Evolutionary conservation across 2,888 invertebrate genomes (phyloP).

Genomic region (Dendrolimus pini): DNA sequence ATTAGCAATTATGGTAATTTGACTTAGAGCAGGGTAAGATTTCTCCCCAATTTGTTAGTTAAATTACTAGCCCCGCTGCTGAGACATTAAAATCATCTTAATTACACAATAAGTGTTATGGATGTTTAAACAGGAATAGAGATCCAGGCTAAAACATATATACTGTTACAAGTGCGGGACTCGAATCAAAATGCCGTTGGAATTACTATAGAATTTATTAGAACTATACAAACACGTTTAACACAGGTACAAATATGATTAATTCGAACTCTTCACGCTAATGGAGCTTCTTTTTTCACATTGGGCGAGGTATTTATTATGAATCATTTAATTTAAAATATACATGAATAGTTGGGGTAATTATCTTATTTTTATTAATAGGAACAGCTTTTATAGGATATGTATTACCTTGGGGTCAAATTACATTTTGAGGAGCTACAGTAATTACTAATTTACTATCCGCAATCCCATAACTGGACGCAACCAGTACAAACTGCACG

Average conservation of each 20-base stretch:
- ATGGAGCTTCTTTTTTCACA: conserved; percentile 85
- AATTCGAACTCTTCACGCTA: conserved; percentile 80
- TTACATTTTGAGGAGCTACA: conserved; percentile 88
- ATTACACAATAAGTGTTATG: neutral
- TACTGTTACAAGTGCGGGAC: too few relatives aligned
- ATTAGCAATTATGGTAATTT: conserved; percentile 76
- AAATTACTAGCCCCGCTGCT: conserved; percentile 60
- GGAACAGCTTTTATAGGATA: conserved; percentile 86
- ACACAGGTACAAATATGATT: conserved; percentile 52
- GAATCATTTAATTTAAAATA: conserved; percentile 66
- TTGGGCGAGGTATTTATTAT: conserved; percentile 78
- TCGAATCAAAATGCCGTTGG: too few relatives aligned
- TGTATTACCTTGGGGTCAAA: conserved; percentile 87
- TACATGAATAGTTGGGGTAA: conserved; percentile 80
- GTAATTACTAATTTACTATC: conserved; percentile 87
- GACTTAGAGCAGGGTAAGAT: conserved; percentile 73
- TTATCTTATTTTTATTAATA: conserved; percentile 82
- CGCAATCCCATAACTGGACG: conserved; percentile 70
- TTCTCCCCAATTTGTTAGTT: conserved; percentile 71
- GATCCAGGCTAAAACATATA: too few relatives aligned
- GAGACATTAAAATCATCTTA: conserved; percentile 28
- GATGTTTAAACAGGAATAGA: neutral
- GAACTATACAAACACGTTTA: too few relatives aligned
- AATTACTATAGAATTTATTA: too few relatives aligned
- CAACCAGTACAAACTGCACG: too few relatives aligned